A percentile compares a stretch with the other conserved stretches of the same genome.
Conservation (phyloP, 2,113 vertebrate species). For the Hassar affinis region DNA sequence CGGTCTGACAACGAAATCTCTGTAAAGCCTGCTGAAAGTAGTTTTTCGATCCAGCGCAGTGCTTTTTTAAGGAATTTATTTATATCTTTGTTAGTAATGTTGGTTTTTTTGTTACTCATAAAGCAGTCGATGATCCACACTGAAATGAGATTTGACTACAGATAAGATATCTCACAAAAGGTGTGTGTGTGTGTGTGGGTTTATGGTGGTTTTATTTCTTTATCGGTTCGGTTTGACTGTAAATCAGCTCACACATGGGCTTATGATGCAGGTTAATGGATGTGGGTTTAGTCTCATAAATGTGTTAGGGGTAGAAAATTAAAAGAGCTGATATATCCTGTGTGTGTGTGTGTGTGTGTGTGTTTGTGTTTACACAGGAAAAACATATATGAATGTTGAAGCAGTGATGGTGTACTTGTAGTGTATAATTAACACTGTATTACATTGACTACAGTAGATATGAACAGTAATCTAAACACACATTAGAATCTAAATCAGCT, state of each 20-base stretch:
- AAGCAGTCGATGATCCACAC: background rate
- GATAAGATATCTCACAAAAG: background rate
- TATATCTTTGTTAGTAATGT: background rate
- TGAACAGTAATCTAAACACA: too few relatives aligned
- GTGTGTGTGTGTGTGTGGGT: conserved; percentile 4
- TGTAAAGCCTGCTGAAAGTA: background rate
- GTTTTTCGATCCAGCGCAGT: background rate
- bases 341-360: background rate
- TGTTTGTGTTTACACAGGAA: background rate
- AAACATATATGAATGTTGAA: background rate
- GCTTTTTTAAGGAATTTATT: background rate
- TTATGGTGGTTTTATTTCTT: background rate
- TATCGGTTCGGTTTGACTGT: background rate
- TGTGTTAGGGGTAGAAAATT: background rate
- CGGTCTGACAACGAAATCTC: background rate
- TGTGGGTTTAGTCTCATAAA: background rate
- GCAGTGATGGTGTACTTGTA: background rate
- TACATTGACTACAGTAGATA: too few relatives aligned
- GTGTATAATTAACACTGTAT: background rate
- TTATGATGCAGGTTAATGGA: background rate
- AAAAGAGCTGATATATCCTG: background rate
- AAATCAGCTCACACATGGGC: background rate
- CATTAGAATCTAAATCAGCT: background rate
- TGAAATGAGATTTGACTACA: background rate
- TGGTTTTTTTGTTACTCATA: background rate